Evolutionary conservation across 2,797 vertebrate genomes (phyloP).

Genomic region (Silurus aristotelis): DNA sequence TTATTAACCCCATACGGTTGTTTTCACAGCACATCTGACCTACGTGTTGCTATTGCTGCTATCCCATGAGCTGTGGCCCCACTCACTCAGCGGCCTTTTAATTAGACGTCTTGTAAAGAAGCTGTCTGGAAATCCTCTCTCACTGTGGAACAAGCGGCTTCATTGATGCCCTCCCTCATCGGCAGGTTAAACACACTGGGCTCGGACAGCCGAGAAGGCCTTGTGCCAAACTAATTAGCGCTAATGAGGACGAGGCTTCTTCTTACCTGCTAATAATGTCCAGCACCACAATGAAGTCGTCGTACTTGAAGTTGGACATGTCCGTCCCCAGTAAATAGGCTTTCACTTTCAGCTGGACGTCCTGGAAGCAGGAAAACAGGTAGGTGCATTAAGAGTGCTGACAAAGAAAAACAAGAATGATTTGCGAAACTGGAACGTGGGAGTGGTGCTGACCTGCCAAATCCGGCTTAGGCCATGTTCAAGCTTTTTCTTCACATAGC

Average conservation of each 20-base stretch:
- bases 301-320: constrained; percentile 98
- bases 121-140: constrained; percentile 16
- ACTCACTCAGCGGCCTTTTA: constrained; percentile 48
- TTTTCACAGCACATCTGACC: constrained; percentile 33
- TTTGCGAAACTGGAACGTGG: not conserved
- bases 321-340: constrained; percentile 96
- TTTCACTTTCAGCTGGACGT: constrained; percentile 98
- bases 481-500: constrained; percentile 95
- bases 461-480: constrained; percentile 95
- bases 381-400: not conserved
- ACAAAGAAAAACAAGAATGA: not conserved
- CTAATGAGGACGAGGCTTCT: constrained; percentile 51
- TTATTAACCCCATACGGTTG: constrained; percentile 48
- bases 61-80: constrained; percentile 37
- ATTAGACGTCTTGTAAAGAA: constrained; percentile 48
- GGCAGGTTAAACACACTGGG: constrained; percentile 26
- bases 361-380: constrained; percentile 71
- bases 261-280: constrained; percentile 95
- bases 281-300: constrained; percentile 98
- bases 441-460: constrained; percentile 85
- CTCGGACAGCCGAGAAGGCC: not conserved
- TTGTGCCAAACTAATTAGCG: constrained; percentile 52
- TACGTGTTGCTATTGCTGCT: constrained; percentile 33
- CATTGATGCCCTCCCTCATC: constrained; percentile 46
- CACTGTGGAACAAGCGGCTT: constrained; percentile 36